These are phyloP conservation scores for Papilio polytes DNA, from an alignment of 1,140 invertebrate species.

Conservation along the genomic window DNA sequence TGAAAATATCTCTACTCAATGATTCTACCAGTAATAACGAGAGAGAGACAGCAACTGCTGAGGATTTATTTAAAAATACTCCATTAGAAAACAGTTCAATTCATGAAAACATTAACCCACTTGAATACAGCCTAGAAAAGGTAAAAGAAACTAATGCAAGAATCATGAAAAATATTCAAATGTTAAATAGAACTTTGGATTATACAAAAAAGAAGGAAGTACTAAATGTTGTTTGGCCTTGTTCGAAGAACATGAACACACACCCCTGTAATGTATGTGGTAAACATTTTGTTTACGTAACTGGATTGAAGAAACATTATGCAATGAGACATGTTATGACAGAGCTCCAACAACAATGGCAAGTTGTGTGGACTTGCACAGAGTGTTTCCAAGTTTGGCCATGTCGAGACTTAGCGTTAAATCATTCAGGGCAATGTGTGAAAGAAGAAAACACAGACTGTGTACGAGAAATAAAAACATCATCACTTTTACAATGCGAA, in stretches of 20 bases:
- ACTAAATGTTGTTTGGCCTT: constrained; percentile 63
- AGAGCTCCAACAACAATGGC: constrained; percentile 68
- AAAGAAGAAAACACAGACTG: constrained; percentile 56
- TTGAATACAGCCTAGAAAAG: constrained; percentile 77
- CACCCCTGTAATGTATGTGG: constrained; percentile 72
- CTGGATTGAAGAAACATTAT: constrained; percentile 69
- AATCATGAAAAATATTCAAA: constrained; percentile 80
- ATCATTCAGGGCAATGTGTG: constrained; percentile 65
- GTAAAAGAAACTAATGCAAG: constrained; percentile 78
- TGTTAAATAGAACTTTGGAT: constrained; percentile 75
- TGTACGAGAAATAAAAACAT: constrained; percentile 72
- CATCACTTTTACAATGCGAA: constrained; percentile 68
- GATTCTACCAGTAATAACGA: background rate
- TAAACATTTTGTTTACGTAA: constrained; percentile 77
- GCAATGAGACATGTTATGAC: constrained; percentile 61
- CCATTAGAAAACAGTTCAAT: constrained; percentile 40
- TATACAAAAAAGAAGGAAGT: constrained; percentile 78
- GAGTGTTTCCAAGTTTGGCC: constrained; percentile 81
- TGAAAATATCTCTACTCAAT: constrained; percentile 23
- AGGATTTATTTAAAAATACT: constrained; percentile 18
- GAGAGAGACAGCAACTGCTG: background rate
- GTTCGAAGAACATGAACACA: constrained; percentile 54
- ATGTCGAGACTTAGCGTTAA: constrained; percentile 61
- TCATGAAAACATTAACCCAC: constrained; percentile 54
- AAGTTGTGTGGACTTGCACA: constrained; percentile 78